These are phyloP conservation scores for Troides oblongomaculatus DNA, from an alignment of 2,888 invertebrate species.

Conservation along the genomic window DNA sequence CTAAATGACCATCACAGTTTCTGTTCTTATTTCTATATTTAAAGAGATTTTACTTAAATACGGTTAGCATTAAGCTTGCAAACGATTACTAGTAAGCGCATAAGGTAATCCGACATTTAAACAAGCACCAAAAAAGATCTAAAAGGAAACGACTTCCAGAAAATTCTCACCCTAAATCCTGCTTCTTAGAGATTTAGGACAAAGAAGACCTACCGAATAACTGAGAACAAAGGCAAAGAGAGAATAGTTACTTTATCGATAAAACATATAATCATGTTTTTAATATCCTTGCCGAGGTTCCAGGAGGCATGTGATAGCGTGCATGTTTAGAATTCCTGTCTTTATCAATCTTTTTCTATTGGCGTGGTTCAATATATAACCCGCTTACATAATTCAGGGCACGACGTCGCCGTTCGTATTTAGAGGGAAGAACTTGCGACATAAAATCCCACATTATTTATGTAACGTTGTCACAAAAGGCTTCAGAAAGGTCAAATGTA, in stretches of 20 bases:
- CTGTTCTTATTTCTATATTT: no score
- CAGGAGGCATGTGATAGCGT: slow-evolving; percentile 15
- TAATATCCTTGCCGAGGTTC: slow-evolving; percentile 2
- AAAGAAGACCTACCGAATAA: no score
- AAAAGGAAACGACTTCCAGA: no score
- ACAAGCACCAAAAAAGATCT: no score
- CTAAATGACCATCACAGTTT: background rate
- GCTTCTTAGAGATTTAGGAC: no score
- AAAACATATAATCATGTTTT: background rate
- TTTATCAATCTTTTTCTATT: slow-evolving; percentile 28
- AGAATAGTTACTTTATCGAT: background rate
- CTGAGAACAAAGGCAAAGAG: no score
- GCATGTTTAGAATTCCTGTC: slow-evolving; percentile 21
- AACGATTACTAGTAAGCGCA: no score
- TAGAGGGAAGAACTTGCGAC: slow-evolving; percentile 26
- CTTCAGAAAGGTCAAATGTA: slow-evolving; percentile 25
- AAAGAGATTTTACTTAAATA: no score
- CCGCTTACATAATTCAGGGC: slow-evolving; percentile 27
- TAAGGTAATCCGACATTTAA: no score
- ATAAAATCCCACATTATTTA: slow-evolving; percentile 28
- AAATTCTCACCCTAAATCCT: no score
- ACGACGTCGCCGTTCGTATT: slow-evolving; percentile 26
- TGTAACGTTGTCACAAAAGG: slow-evolving; percentile 24
- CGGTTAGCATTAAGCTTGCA: no score
- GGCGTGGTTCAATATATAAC: slow-evolving; percentile 23